phyloP scores from a whole-genome alignment of 2,888 invertebrate genomes.

The Phaonia tiefii region DNA sequence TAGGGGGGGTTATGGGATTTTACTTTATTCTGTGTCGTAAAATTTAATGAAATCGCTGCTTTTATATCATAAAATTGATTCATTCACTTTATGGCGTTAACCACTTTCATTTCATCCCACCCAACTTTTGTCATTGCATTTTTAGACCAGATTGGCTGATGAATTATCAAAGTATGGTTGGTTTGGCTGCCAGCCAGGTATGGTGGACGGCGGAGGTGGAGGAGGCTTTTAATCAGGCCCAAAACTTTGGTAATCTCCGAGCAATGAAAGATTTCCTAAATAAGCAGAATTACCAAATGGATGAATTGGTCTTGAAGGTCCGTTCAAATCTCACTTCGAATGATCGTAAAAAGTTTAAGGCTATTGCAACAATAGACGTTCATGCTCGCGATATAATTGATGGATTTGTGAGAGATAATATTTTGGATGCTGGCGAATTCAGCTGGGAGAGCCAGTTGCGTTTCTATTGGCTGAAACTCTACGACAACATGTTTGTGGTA shows the following conservation, averaged over 20 bases:
- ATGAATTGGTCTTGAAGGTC: constrained; percentile 89
- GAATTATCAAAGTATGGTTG: constrained; percentile 93
- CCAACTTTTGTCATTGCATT: neutral
- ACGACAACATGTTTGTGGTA: constrained; percentile 89
- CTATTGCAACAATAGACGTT: constrained; percentile 94
- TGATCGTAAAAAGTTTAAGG: constrained; percentile 92
- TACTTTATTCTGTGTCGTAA: constrained; percentile 50
- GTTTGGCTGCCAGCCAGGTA: constrained; percentile 91
- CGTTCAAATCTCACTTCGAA: constrained; percentile 88
- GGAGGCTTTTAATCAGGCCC: constrained; percentile 87
- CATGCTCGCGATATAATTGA: constrained; percentile 96
- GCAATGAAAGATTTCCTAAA: constrained; percentile 95
- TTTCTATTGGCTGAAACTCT: constrained; percentile 93
- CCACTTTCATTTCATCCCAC: neutral
- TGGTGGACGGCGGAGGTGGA: constrained; percentile 99
- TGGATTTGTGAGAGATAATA: constrained; percentile 88
- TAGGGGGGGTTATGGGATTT: constrained; percentile 11
- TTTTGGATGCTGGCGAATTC: constrained; percentile 91
- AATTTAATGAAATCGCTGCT: constrained; percentile 63
- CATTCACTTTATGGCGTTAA: constrained; percentile 47
- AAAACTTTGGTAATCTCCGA: constrained; percentile 87
- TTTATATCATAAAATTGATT: constrained; percentile 53
- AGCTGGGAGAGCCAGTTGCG: constrained; percentile 96
- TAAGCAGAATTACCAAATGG: constrained; percentile 88
- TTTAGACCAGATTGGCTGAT: constrained; percentile 92